These are phyloP conservation scores for Menidia beryllina DNA, from an alignment of 2,113 vertebrate species.

Conservation along the genomic window DNA sequence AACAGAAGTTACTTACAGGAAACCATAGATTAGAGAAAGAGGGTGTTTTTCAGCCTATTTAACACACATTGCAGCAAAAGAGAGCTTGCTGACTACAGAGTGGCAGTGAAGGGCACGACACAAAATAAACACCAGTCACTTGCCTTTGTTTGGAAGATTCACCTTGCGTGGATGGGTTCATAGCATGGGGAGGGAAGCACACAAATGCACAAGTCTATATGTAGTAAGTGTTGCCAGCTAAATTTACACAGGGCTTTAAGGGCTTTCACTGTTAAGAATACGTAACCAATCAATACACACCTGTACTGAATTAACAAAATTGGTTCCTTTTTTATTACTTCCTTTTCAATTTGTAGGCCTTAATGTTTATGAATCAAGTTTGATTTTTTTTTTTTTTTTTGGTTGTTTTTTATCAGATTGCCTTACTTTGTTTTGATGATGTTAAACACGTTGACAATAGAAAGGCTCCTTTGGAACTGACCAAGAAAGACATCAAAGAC, in stretches of 20 bases:
- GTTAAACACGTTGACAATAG: no score
- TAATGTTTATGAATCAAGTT: no score
- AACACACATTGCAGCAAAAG: background rate
- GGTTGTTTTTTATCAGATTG: no score
- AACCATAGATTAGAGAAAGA: background rate
- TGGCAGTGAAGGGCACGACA: background rate
- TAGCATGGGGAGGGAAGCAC: conserved; percentile 1
- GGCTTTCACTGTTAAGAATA: conserved; percentile 47
- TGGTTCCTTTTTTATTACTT: background rate
- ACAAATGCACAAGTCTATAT: conserved; percentile 10
- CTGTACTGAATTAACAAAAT: conserved; percentile 64
- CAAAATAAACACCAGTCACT: conserved; percentile 8
- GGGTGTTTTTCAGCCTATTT: background rate
- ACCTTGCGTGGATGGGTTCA: conserved; percentile 16
- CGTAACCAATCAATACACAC: conserved; percentile 67
- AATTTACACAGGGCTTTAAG: conserved; percentile 69
- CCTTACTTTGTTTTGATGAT: background rate
- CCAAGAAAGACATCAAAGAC: no score
- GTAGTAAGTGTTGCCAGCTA: conserved; percentile 41
- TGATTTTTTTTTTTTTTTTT: no score
- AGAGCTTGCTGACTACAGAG: background rate
- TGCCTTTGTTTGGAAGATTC: conserved; percentile 7
- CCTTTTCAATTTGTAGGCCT: background rate
- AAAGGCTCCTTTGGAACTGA: no score
- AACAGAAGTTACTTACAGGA: background rate